Evolutionary conservation across 2,797 vertebrate species (phyloP), one percentile per base, ranked within the genome.

Genomic region (Enteromius fasciolatus): DNA sequence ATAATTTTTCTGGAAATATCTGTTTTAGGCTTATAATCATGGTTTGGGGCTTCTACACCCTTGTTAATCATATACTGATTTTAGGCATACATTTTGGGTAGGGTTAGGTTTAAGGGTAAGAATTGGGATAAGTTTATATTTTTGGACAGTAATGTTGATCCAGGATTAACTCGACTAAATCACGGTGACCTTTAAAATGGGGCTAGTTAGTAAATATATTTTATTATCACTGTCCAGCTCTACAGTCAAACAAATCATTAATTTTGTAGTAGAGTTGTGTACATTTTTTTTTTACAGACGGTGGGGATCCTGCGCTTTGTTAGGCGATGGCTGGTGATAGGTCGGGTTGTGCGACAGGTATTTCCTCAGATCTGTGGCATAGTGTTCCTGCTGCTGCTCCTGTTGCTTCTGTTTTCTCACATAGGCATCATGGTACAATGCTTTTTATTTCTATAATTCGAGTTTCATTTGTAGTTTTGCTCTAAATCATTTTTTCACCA

Each of bases 241-340:
- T 72, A 11, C 3, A 11, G 31, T 31, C 2, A 50, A 61, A 61
- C 12, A 14, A 28, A 14, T 25, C 23, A 8, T 73, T 73, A 28
- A 20, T 20, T 73, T 20, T 50, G 46, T 48, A 10, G 4, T 52
- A 50, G 15, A 64, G 36, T 0, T 72, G 14, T 77, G 10, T 10
- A 7, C 6, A 8, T 39, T 6, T 36, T 36, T 39, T 84, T 57
- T 78, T 74, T 80, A 14, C 89, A 96, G 95, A 90, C 92, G 68
- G 89, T 93, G 83, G 90, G 92, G 36, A 92, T 94, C 39, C 76
- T 96, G 80, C 82, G 87, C 84, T 94, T 95, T 85, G 94, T 94
- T 86, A 90, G 92, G 81, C 87, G 93, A 78, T 95, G 94, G 94
- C 88, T 93, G 69, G 88, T 92, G 78, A 92, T 95, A 15, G 89